A percentile compares a stretch with the other conserved stretches of the same genome.
phyloP scores from a whole-genome alignment of 2,888 invertebrate species.

The Eupithecia insigniata region DNA sequence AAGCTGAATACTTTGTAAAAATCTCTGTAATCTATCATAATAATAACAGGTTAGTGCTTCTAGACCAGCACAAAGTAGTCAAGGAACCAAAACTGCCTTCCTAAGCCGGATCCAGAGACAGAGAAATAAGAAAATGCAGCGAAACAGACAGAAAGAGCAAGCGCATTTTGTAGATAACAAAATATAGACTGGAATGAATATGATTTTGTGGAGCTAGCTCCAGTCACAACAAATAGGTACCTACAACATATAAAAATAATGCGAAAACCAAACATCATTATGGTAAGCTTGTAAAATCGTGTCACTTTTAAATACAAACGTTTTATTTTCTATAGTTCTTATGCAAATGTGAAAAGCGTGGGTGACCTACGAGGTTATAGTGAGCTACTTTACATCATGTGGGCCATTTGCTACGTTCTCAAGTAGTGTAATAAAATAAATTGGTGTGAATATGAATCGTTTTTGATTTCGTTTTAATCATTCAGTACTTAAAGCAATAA shows the following conservation, averaged over 20 bases:
- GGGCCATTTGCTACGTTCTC: not conserved
- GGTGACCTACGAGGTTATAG: not conserved
- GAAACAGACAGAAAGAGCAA: not conserved
- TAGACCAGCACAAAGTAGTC: not conserved
- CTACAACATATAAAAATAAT: no score
- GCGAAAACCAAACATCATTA: no score
- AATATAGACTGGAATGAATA: not conserved
- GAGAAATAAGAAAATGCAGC: not conserved
- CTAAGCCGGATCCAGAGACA: not conserved
- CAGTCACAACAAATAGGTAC: not conserved
- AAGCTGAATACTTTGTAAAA: slow-evolving; percentile 41
- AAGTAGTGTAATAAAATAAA: not conserved
- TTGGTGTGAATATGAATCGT: not conserved
- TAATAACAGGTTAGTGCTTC: slow-evolving; percentile 22
- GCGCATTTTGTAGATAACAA: not conserved
- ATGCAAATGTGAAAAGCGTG: not conserved
- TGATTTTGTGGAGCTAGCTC: not conserved
- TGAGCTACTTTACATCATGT: not conserved
- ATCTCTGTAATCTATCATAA: slow-evolving; percentile 39
- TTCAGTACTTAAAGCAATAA: not conserved
- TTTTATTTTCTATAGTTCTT: slow-evolving; percentile 4
- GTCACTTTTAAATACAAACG: not conserved
- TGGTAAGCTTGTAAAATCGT: not conserved
- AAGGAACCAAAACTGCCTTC: not conserved
- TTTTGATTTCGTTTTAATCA: not conserved